Evolutionary conservation across 2,888 invertebrate genomes (phyloP).

Genomic region (Dendrolimus houi): DNA sequence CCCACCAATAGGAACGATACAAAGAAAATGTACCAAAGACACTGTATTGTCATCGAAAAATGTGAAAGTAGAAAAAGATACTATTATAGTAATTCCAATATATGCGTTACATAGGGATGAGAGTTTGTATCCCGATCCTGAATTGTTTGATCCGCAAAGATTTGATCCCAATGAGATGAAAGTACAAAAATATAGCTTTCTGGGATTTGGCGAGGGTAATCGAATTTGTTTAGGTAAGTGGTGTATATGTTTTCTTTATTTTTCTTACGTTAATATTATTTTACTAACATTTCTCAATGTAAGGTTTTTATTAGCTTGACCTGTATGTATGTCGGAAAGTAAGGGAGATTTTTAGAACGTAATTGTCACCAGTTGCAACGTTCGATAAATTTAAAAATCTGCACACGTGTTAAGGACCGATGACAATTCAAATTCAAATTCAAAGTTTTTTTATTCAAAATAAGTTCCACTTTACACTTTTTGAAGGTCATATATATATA

Average conservation of each 20-base stretch:
- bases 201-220: conserved; percentile 71
- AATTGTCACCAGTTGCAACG: too few species aligned
- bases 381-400: too few species aligned
- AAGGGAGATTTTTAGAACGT: too few species aligned
- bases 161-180: conserved; percentile 38
- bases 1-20: conserved; percentile 40
- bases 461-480: too few species aligned
- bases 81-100: conserved; percentile 26
- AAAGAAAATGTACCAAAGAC: conserved; percentile 35
- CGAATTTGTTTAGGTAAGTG: conserved; percentile 65
- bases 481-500: too few species aligned
- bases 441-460: too few species aligned
- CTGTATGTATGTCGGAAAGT: too few species aligned
- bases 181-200: conserved; percentile 41
- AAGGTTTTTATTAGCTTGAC: too few species aligned
- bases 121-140: conserved; percentile 46
- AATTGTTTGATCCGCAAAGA: conserved; percentile 60
- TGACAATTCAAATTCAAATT: too few species aligned
- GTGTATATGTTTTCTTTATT: background rate
- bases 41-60: conserved; percentile 34
- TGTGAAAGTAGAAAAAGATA: conserved; percentile 30
- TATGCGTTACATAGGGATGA: conserved; percentile 48
- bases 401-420: too few species aligned
- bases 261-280: too few species aligned
- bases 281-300: too few species aligned